phyloP scores from a whole-genome alignment of 2,797 vertebrate genomes.

The Brotula barbata region DNA sequence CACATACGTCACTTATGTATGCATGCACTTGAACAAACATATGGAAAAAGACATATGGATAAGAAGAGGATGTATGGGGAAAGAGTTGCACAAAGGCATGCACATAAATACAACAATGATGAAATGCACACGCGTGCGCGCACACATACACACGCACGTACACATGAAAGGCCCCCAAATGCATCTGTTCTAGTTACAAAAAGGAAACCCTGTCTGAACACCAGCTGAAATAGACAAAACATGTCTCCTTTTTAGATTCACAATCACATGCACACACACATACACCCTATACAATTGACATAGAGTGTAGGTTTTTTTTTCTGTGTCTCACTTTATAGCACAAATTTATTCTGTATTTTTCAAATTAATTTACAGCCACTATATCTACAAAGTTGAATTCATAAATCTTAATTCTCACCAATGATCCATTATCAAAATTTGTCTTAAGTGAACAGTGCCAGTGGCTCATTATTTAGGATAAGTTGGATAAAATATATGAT shows the following conservation, averaged over 20 bases:
- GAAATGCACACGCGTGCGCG: slow-evolving; percentile 25
- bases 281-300: slow-evolving; percentile 32
- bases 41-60: slow-evolving; percentile 43
- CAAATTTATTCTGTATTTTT: background rate
- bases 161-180: slow-evolving; percentile 80
- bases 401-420: background rate
- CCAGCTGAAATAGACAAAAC: slow-evolving; percentile 84
- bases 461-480: too few species aligned
- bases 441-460: too few species aligned
- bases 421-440: too few species aligned
- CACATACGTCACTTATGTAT: slow-evolving; percentile 36
- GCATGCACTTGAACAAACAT: slow-evolving; percentile 56
- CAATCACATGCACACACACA: slow-evolving; percentile 31
- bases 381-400: background rate
- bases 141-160: slow-evolving; percentile 51
- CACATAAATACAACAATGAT: slow-evolving; percentile 47
- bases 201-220: slow-evolving; percentile 82
- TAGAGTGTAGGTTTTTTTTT: slow-evolving; percentile 21
- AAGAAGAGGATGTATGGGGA: slow-evolving; percentile 51
- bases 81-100: slow-evolving; percentile 55
- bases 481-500: too few species aligned
- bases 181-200: slow-evolving; percentile 81
- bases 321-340: background rate
- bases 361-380: slow-evolving; percentile 1
- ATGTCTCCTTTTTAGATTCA: slow-evolving; percentile 75